Percentiles rank a stretch among this genome's conserved stretches.
phyloP scores from a whole-genome alignment of 2,888 invertebrate species.

The Junonia oenone region DNA sequence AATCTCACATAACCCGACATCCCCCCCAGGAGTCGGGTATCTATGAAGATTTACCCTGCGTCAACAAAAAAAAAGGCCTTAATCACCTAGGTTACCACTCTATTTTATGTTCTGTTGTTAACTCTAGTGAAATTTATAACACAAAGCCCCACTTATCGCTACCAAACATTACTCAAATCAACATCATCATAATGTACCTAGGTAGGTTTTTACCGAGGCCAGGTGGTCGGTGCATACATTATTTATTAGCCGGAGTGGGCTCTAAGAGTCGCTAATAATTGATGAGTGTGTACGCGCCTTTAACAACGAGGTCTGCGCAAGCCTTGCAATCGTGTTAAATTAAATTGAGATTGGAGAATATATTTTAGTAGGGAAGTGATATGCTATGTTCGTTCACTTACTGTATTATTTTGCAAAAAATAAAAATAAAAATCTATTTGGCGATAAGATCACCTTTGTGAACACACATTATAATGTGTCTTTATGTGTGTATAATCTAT shows the following conservation, averaged over 20 bases:
- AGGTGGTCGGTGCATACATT: constrained; percentile 21
- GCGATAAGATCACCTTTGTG: too few relatives aligned
- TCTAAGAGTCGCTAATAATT: constrained; percentile 25
- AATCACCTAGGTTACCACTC: too few relatives aligned
- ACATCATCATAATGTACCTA: not conserved
- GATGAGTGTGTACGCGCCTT: constrained; percentile 22
- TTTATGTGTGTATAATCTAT: too few relatives aligned
- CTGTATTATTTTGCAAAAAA: too few relatives aligned
- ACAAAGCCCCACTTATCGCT: not conserved
- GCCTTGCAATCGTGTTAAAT: constrained; percentile 1
- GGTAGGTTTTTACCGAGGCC: constrained; percentile 10
- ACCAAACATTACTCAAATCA: not conserved
- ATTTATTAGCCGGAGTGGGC: constrained; percentile 20
- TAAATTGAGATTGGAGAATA: constrained; percentile 27
- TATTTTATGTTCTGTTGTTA: not conserved
- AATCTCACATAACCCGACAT: too few relatives aligned
- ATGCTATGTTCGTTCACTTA: too few relatives aligned
- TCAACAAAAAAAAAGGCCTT: too few relatives aligned
- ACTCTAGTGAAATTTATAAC: not conserved
- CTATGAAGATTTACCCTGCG: too few relatives aligned
- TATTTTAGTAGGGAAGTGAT: too few relatives aligned
- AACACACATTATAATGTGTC: too few relatives aligned
- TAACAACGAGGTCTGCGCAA: not conserved
- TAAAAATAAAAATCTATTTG: too few relatives aligned
- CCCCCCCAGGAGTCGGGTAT: too few relatives aligned